Percentiles rank a stretch among this genome's conserved stretches.
Evolutionary conservation across 2,797 vertebrate genomes (phyloP).

Genomic region (Tangara arthus): DNA sequence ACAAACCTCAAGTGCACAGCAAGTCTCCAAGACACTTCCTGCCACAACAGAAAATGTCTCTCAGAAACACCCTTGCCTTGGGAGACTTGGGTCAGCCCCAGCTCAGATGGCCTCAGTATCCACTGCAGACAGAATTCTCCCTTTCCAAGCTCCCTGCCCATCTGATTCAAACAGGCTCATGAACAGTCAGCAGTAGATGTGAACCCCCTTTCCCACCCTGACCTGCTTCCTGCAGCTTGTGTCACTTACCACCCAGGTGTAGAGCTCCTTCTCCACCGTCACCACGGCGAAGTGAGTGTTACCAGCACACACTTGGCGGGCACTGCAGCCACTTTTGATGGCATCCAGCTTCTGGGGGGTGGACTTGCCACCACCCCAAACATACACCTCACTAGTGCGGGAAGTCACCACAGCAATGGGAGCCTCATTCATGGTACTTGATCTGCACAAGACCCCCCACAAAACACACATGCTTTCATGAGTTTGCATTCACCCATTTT

Average conservation of each 20-base stretch:
- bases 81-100: background rate
- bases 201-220: background rate
- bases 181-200: background rate
- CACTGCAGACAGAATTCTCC: background rate
- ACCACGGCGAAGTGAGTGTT: constrained; percentile 99
- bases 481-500: background rate
- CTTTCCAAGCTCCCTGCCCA: background rate
- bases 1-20: background rate
- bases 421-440: constrained; percentile 86
- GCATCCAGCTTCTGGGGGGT: constrained; percentile 95
- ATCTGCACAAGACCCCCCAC: constrained; percentile 73
- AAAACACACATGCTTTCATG: constrained; percentile 53
- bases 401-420: constrained; percentile 96
- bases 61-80: background rate
- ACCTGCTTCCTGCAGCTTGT: background rate
- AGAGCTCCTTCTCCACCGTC: constrained; percentile 98
- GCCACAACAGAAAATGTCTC: background rate
- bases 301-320: constrained; percentile 94
- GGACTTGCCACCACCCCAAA: constrained; percentile 98
- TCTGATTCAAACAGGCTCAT: background rate
- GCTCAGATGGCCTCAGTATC: background rate
- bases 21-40: background rate
- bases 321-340: constrained; percentile 95
- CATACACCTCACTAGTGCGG: constrained; percentile 94
- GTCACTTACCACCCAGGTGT: constrained; percentile 97